Conservation (phyloP, 2,888 invertebrate species). For the Xylocampa areola region DNA sequence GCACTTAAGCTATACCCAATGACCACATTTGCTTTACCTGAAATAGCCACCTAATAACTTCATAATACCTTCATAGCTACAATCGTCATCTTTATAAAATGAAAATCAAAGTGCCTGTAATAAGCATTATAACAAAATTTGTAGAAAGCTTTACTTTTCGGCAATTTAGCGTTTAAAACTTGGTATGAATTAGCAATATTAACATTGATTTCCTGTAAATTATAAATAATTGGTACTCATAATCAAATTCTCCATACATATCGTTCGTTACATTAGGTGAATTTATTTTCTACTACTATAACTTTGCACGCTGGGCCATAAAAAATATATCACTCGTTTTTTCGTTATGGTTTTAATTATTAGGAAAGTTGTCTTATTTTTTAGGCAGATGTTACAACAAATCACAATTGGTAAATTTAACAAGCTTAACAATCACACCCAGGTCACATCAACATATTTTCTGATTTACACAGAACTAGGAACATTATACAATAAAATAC, state of each 20-base stretch:
- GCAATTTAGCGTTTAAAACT: constrained; percentile 62
- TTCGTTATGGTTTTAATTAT: constrained; percentile 19
- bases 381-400: constrained; percentile 73
- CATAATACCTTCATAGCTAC: constrained; percentile 46
- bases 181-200: constrained; percentile 55
- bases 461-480: constrained; percentile 71
- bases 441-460: constrained; percentile 87
- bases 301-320: constrained; percentile 52
- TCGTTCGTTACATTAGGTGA: constrained; percentile 20
- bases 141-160: constrained; percentile 73
- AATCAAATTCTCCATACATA: constrained; percentile 24
- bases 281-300: constrained; percentile 29
- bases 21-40: constrained; percentile 61
- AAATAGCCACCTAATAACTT: too few species aligned
- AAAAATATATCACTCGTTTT: constrained; percentile 31
- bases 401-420: constrained; percentile 79
- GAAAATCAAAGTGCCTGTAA: constrained; percentile 52
- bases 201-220: constrained; percentile 7
- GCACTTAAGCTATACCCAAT: constrained; percentile 59
- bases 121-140: constrained; percentile 50
- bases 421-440: constrained; percentile 82
- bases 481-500: constrained; percentile 69
- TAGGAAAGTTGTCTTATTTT: constrained; percentile 28
- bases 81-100: constrained; percentile 52
- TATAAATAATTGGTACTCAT: constrained; percentile 31